Evolutionary conservation across 1,140 invertebrate species (phyloP), one percentile per base, ranked within the genome.

Genomic region (Macrotrachela quadricornifera): DNA sequence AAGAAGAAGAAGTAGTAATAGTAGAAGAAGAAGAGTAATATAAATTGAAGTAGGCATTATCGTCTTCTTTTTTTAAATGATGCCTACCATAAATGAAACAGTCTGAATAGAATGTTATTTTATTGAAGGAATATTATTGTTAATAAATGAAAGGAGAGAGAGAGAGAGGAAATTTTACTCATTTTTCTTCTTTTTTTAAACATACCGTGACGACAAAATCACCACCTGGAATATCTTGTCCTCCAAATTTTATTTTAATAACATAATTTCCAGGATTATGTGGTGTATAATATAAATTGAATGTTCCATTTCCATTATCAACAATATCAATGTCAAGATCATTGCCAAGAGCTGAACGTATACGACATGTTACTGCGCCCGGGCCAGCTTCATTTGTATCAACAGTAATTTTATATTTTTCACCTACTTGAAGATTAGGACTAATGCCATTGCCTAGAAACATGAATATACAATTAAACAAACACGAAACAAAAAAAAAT

Each of bases 241-340:
- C 84, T 57, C 84, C 84, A 67, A 83, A 88, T 68, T 85, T 85
- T 42, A 86, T 78, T 61, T 77, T 83, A 44, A 88, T 75, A 4
- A 80, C 82, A 62, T 88, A 86, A 50, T 83, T 80, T 1, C 82
- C 83, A 38, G 77, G 78, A 64, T 85, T 80, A 51, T 78, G 78
- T 0, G 85, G 77, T 0, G 77, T 82, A 38, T 58, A 60, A 50
- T 51, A 59, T 46, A 69, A 62, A 53, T 56, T 80, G 57, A 83
- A 82, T 21, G 82, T 84, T 15, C 82, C 83, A 70, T 87, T 82
- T 0, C 74, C 74, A 62, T 85, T 85, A 60, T 85, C 82, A 55
- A 83, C 77, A 48, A 86, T 82, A 62, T 83, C 80, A 48, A 83
- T 80, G 67, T 85, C 81, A 57, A 84, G 74, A 62, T 81, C 80